Base-by-base conservation (phyloP, 2,113 vertebrate genomes). In the Dicrurus megarhynchus region DNA sequence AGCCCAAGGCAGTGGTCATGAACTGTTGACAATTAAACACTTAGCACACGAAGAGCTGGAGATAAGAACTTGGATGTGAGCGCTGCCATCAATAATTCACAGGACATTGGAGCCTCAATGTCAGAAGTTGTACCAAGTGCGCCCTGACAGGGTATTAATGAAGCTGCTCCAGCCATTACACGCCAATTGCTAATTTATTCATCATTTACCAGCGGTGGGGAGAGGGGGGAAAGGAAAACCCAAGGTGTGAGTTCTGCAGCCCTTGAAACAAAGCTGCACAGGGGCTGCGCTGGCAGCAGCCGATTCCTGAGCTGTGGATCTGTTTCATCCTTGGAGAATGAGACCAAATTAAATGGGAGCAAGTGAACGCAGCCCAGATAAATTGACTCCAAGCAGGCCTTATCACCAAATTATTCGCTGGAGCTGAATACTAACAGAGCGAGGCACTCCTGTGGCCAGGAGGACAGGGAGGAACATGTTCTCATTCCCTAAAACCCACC, bases 141-240 rank as follows among this genome's bases (percentile, higher is more conserved):
- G 21, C 30, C 41, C 59, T 83, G 92, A 71, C 90, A 53, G 60
- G 16, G 27, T 42, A 69, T 80, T 96, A 90, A 88, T 76, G 85
- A 86, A 86, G 55, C 47, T 87, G 55, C 85, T 93, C n/a, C 67
- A 77, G 63, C 85, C 85, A 65, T 97, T 95, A 77, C 94, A 65
- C 9, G 26, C 46, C 81, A 76, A 86, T 50, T 94, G 94, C 85
- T 96, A 85, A 93, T 96, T 93, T 95, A 93, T 76, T 93, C 87
- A 46, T 71, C 33, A 47, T 82, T 85, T 76, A n/a, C 67, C n/a
- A 56, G 61, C 37, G 10, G 21, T 49, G 53, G 41, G 82, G 53
- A n/a, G 41, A 73, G 44, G 69, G 32, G 50, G 42, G 16, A 28
- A 76, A 94, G 82, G 57, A 49, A 84, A 91, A 53, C 24, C 78